Percentiles rank a stretch among this genome's conserved stretches.
These are phyloP conservation scores for Tychaedon coryphoeus DNA, from an alignment of 2,113 vertebrate genomes.

Conservation along the genomic window DNA sequence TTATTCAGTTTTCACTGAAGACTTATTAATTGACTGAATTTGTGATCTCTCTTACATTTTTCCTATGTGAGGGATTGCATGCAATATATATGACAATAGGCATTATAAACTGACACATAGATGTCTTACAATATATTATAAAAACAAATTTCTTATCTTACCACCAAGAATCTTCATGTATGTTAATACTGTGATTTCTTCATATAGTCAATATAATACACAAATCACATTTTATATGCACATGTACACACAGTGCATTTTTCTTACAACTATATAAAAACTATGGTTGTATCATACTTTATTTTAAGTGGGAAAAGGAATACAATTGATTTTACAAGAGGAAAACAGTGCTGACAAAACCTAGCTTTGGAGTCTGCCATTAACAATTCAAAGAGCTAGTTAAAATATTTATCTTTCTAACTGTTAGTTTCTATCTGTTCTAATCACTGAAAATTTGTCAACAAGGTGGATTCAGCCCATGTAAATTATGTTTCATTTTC, in stretches of 20 bases:
- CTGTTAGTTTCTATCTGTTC: background rate
- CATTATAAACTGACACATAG: background rate
- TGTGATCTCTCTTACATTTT: background rate
- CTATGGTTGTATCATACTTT: background rate
- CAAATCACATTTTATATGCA: background rate
- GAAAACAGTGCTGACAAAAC: background rate
- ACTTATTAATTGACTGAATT: background rate
- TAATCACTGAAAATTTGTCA: slow-evolving; percentile 29
- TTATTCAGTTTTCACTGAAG: background rate
- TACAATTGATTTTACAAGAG: background rate
- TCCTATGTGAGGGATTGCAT: background rate
- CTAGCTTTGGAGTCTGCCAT: background rate
- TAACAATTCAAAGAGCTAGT: background rate
- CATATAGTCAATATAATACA: background rate
- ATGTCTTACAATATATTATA: background rate
- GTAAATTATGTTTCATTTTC: background rate
- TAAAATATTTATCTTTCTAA: background rate
- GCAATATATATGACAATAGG: background rate
- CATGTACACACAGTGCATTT: background rate
- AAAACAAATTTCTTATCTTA: background rate
- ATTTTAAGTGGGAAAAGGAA: background rate
- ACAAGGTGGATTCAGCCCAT: background rate
- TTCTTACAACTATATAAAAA: background rate
- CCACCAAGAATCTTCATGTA: rapidly evolving
- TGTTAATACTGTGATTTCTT: background rate